Percentiles rank a stretch among this genome's conserved stretches.
phyloP scores from a whole-genome alignment of 2,797 vertebrate genomes.

The Neopelma chrysocephalum region DNA sequence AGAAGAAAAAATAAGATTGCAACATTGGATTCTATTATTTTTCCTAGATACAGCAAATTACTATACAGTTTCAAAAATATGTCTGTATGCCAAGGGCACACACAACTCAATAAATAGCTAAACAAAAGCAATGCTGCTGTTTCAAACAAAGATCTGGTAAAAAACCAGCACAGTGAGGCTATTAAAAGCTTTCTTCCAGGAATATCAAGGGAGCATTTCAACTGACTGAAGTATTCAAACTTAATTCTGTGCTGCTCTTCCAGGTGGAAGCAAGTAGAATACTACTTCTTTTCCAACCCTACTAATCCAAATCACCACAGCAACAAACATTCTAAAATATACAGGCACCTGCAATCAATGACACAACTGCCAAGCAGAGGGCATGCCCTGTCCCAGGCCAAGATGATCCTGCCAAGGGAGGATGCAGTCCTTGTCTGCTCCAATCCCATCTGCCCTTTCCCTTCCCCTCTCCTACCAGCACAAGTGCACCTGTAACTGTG shows the following conservation, averaged over 20 bases:
- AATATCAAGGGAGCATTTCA: background rate
- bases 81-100: background rate
- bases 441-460: accelerated
- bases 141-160: background rate
- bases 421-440: too few relatives aligned
- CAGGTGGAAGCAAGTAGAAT: background rate
- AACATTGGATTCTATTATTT: background rate
- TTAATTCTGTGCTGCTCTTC: background rate
- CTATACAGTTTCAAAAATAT: background rate
- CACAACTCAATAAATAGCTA: background rate
- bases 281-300: background rate
- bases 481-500: background rate
- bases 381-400: background rate
- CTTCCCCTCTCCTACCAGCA: background rate
- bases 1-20: background rate
- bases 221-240: background rate
- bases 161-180: background rate
- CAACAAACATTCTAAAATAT: background rate
- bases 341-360: background rate
- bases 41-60: background rate
- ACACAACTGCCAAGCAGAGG: background rate
- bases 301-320: background rate
- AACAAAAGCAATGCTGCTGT: background rate
- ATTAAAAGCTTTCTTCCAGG: background rate
- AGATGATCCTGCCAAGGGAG: background rate